A percentile compares a stretch with the other conserved stretches of the same genome.
phyloP scores from a whole-genome alignment of 2,888 invertebrate species.

The Imbricaverruca yamaguchii region DNA sequence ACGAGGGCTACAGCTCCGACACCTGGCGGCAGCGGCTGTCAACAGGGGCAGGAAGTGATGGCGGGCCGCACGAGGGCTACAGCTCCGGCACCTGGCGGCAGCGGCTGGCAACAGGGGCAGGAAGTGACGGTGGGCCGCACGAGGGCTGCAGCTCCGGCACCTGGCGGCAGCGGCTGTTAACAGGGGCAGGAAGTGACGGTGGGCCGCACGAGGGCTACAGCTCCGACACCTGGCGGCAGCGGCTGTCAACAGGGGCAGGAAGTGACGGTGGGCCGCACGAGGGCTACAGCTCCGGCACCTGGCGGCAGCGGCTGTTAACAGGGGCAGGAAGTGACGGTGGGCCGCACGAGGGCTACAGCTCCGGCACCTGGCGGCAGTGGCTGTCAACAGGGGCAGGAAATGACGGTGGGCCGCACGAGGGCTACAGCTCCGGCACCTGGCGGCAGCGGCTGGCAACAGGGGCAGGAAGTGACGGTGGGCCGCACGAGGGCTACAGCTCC shows the following conservation, averaged over 20 bases:
- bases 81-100: conserved; percentile 28
- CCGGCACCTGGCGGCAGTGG: conserved; percentile 27
- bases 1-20: conserved; percentile 36
- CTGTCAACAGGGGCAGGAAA: conserved; percentile 38
- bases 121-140: conserved; percentile 42
- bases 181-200: conserved; percentile 41
- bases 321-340: conserved; percentile 42
- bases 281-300: conserved; percentile 34
- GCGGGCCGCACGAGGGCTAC: conserved; percentile 39
- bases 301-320: background rate
- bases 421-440: conserved; percentile 34
- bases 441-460: background rate
- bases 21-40: conserved; percentile 25
- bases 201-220: conserved; percentile 38
- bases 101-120: conserved; percentile 35
- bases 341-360: conserved; percentile 38
- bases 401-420: conserved; percentile 41
- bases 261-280: conserved; percentile 42
- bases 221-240: conserved; percentile 30
- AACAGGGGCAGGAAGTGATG: conserved; percentile 39
- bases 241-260: conserved; percentile 35
- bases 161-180: conserved; percentile 20
- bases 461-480: conserved; percentile 43
- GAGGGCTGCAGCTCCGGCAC: conserved; percentile 34
- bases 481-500: conserved; percentile 36